Percentiles rank a stretch among this genome's conserved stretches.
These are phyloP conservation scores for Agrochola lota DNA, from an alignment of 2,888 invertebrate species.

Conservation along the genomic window DNA sequence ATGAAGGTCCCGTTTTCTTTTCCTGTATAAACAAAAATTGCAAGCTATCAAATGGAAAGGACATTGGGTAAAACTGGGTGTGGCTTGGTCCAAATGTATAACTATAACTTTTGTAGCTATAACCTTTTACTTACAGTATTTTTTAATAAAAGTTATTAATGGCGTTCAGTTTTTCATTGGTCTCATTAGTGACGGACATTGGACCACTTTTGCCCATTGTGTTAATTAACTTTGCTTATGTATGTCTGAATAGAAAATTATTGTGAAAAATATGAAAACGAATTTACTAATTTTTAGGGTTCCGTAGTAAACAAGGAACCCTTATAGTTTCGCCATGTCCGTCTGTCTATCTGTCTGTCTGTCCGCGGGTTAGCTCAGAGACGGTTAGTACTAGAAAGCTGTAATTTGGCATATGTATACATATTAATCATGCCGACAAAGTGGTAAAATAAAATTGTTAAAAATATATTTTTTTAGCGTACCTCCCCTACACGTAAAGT, in stretches of 20 bases:
- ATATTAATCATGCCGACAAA: too few species aligned
- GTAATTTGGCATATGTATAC: too few species aligned
- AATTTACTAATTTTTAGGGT: not conserved
- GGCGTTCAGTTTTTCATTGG: not conserved
- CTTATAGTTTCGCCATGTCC: too few species aligned
- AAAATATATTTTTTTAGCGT: too few species aligned
- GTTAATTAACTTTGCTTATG: not conserved
- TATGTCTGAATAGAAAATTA: not conserved
- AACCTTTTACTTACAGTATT: not conserved
- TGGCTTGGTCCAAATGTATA: not conserved
- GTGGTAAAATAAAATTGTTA: too few species aligned
- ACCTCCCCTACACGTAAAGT: too few species aligned
- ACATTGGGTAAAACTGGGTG: not conserved
- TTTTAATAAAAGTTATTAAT: not conserved
- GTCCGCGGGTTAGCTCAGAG: too few species aligned
- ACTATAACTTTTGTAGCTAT: not conserved
- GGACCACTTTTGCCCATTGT: not conserved
- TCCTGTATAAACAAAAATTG: conserved; percentile 70
- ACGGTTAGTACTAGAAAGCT: too few species aligned
- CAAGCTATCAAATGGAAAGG: not conserved
- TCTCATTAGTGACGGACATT: not conserved
- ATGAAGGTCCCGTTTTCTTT: conserved; percentile 93
- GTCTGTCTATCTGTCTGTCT: too few species aligned
- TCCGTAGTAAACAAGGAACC: too few species aligned
- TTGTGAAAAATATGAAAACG: not conserved